Evolutionary conservation across 2,888 invertebrate genomes (phyloP).

Genomic region (Orthosia incerta): DNA sequence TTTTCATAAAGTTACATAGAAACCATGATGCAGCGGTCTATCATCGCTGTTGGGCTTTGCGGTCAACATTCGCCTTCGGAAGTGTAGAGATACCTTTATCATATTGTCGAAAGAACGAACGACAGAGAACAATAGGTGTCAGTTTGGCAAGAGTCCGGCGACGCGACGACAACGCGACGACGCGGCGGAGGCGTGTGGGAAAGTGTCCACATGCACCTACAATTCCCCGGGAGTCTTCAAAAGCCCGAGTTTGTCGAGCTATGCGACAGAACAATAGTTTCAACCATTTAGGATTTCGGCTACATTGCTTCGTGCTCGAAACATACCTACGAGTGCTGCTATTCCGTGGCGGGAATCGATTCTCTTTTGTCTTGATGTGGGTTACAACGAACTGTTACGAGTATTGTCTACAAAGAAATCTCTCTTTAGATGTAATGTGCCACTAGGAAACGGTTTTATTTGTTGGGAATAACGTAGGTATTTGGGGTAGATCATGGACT

Average conservation of each 20-base stretch:
- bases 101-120: slow-evolving; percentile 38
- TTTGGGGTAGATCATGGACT: background rate
- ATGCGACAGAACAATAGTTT: slow-evolving; percentile 65
- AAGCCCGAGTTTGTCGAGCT: slow-evolving; percentile 57
- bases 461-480: slow-evolving; percentile 8
- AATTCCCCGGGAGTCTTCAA: slow-evolving; percentile 58
- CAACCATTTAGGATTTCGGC: slow-evolving; percentile 66
- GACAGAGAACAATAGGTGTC: slow-evolving; percentile 59
- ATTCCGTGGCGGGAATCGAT: slow-evolving; percentile 64
- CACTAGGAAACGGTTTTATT: slow-evolving; percentile 19
- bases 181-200: slow-evolving; percentile 68
- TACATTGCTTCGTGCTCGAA: slow-evolving; percentile 59
- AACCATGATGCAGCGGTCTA: background rate
- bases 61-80: background rate
- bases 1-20: background rate
- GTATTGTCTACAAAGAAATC: slow-evolving; percentile 35
- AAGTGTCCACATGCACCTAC: slow-evolving; percentile 69
- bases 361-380: slow-evolving; percentile 61
- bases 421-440: slow-evolving; percentile 34
- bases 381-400: slow-evolving; percentile 44
- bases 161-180: slow-evolving; percentile 27
- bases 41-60: background rate
- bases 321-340: slow-evolving; percentile 59
- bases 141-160: slow-evolving; percentile 65
- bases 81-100: slow-evolving; percentile 27